Evolutionary conservation across 2,888 invertebrate species (phyloP).

Genomic region (Melanargia galathea): DNA sequence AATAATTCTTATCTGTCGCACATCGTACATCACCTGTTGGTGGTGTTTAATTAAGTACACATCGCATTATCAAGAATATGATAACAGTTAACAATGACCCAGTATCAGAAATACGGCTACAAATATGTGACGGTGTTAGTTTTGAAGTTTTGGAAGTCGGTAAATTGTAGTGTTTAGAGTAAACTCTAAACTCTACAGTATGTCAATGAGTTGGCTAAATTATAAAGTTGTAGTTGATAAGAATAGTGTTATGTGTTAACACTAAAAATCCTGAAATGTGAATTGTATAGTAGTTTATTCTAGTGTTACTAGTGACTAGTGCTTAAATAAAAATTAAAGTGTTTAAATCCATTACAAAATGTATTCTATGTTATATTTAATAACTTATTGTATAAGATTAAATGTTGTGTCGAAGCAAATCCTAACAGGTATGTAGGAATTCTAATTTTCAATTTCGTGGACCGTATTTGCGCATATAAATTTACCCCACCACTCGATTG

Average conservation of each 20-base stretch:
- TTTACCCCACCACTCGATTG: background rate
- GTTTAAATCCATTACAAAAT: background rate
- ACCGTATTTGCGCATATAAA: background rate
- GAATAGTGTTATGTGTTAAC: background rate
- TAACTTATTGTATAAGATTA: background rate
- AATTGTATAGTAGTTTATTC: background rate
- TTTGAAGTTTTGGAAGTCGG: background rate
- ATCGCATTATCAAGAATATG: conserved; percentile 39
- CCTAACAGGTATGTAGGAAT: background rate
- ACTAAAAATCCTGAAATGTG: background rate
- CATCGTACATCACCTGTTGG: conserved; percentile 29
- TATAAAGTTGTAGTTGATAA: no score
- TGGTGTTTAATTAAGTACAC: conserved; percentile 42
- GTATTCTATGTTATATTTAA: background rate
- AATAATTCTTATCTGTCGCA: background rate
- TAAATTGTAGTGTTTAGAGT: background rate
- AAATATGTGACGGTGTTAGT: conserved; percentile 9
- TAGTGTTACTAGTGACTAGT: background rate
- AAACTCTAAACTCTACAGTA: background rate
- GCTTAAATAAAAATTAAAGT: background rate
- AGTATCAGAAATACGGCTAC: conserved; percentile 37
- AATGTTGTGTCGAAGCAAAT: background rate
- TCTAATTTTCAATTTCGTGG: background rate
- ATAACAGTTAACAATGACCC: conserved; percentile 44
- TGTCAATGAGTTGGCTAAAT: no score